Conservation (phyloP, 1,140 invertebrate genomes). For the Zaprionus africanus region DNA sequence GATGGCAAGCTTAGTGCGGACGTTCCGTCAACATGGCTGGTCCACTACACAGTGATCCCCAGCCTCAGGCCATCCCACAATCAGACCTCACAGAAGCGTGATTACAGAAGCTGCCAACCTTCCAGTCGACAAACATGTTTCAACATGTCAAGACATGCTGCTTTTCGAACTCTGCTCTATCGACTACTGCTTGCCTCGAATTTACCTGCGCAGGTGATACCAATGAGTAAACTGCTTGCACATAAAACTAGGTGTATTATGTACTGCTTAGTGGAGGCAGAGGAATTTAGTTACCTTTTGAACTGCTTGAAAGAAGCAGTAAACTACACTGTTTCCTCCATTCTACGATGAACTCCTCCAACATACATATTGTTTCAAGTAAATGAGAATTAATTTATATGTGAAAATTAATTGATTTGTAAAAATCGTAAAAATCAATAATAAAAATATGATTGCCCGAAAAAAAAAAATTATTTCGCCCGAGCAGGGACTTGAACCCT, state of each 20-base stretch:
- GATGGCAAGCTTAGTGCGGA: constrained; percentile 96
- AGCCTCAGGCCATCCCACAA: constrained; percentile 94
- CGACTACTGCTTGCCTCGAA: not conserved
- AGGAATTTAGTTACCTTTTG: no score
- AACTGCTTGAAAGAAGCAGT: no score
- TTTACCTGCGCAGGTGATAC: not conserved
- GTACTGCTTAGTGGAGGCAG: no score
- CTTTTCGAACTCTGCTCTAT: constrained; percentile 8
- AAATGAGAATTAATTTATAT: no score
- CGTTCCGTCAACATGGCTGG: constrained; percentile 91
- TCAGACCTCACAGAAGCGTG: constrained; percentile 95
- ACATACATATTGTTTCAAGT: no score
- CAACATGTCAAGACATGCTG: not conserved
- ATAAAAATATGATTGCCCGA: constrained; percentile 21
- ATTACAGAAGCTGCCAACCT: constrained; percentile 97
- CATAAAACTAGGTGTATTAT: no score
- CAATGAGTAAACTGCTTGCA: no score
- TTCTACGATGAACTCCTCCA: no score
- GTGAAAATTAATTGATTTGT: not conserved
- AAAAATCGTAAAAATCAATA: not conserved
- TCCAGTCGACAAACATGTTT: constrained; percentile 88
- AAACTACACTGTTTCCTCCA: no score
- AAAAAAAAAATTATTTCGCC: constrained; percentile 85
- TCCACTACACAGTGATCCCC: constrained; percentile 89
- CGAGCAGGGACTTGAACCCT: constrained; percentile 92